Base-by-base conservation (phyloP, 1,140 invertebrate genomes). In the Cyphomyrmex costatus region DNA sequence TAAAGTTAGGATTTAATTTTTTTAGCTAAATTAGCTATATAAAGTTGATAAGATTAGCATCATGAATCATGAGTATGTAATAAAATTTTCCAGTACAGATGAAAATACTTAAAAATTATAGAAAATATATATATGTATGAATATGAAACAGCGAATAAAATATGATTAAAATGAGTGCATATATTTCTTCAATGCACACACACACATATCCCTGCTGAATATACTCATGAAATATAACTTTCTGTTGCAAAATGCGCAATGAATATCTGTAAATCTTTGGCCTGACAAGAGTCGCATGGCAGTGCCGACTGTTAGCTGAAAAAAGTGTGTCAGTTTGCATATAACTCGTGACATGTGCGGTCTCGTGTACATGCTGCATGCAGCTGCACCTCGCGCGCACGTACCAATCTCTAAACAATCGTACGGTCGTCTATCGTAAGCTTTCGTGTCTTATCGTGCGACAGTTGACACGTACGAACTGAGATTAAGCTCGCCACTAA, bases 401-500 rank as follows among this genome's bases (percentile, higher is more conserved):
- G 51, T 80, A 82, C 46, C 73, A 65, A 49, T 53, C 14, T 30
- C 12, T 30, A 61, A 76, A 78, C 88, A 87, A 89, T 86, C 46
- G 73, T 61, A 60, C 21, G 58, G 71, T 76, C 65, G 68, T 85
- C 73, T 63, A 77, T 87, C 68, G 60, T 79, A 63, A 74, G 56
- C 63, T 79, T 79, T 65, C 89, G 78, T 80, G 89, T 89, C 85
- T 90, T 89, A 90, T 90, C 89, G 85, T 80, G 8, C 36, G 56
- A 56, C 56, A 24, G 46, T 84, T 63, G 88, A 89, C 88, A 89
- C 78, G 85, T 85, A 65, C 74, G 36, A 36, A 49, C 36, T 60
- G 56, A 88, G 82, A 89, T 89, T 89, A 76, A 79, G 73, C 66
- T 76, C 60, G 74, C 60, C 8, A 60, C 68, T 74, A 76, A 80